Evolutionary conservation across 1,140 invertebrate genomes (phyloP).

Genomic region (Orchesella cincta): DNA sequence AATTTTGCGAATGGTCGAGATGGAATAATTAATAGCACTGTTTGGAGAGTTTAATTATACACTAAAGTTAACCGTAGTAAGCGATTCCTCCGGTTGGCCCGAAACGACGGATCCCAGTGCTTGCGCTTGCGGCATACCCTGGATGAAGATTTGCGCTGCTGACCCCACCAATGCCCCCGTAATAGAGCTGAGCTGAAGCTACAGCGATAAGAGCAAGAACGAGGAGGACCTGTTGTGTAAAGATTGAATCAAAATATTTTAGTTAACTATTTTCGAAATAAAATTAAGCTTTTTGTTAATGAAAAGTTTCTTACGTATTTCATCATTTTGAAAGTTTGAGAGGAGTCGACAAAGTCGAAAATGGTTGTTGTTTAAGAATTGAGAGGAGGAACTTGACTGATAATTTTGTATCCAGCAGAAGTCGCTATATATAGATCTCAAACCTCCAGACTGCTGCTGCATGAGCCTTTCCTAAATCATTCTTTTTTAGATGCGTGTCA

Average conservation of each 20-base stretch:
- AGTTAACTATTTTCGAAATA: background rate
- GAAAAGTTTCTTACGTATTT: slow-evolving; percentile 29
- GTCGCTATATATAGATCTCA: no score
- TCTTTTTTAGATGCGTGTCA: no score
- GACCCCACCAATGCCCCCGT: background rate
- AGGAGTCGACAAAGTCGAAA: background rate
- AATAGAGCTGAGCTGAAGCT: slow-evolving; percentile 25
- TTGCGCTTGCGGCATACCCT: background rate
- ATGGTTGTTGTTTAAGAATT: background rate
- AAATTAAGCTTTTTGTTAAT: background rate
- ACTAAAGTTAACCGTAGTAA: slow-evolving; percentile 15
- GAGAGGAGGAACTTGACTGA: no score
- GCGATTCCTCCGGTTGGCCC: slow-evolving; percentile 22
- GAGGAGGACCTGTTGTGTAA: slow-evolving; percentile 14
- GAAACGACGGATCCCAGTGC: slow-evolving; percentile 1
- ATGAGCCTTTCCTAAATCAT: no score
- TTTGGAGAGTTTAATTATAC: no score
- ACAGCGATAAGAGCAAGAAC: slow-evolving; percentile 33
- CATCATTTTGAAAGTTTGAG: slow-evolving; percentile 12
- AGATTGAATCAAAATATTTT: background rate
- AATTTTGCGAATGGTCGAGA: no score
- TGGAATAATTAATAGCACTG: no score
- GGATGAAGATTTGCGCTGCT: slow-evolving; percentile 18
- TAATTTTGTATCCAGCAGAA: no score
- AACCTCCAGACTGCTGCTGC: no score